Conservation (phyloP, 1,140 invertebrate species). For the Reticulitermes speratus region DNA sequence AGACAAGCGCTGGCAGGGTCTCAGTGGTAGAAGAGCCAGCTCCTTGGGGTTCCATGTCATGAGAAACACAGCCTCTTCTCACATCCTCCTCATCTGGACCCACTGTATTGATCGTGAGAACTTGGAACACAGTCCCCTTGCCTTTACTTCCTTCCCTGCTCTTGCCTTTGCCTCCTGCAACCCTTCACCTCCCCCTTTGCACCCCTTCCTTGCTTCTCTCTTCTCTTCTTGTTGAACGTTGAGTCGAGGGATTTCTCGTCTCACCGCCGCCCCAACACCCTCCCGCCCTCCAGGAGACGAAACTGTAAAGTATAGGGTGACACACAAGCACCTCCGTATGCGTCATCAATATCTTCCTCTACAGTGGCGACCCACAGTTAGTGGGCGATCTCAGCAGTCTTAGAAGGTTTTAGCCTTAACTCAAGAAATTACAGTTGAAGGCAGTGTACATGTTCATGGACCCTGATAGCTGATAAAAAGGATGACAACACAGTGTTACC, state of each 20-base stretch:
- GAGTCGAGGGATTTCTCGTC: conserved; percentile 1
- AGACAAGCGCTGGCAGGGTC: neutral
- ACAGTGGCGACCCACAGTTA: neutral
- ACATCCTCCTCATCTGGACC: neutral
- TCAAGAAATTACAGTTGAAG: no score
- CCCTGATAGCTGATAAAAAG: no score
- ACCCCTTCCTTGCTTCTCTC: neutral
- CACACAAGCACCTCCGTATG: neutral
- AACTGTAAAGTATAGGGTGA: conserved; percentile 3
- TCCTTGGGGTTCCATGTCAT: neutral
- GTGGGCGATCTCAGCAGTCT: no score
- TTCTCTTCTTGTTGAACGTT: conserved; percentile 8
- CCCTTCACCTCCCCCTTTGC: neutral
- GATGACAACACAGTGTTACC: no score
- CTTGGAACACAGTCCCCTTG: neutral
- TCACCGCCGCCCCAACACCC: conserved; percentile 2
- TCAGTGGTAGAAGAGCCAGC: neutral
- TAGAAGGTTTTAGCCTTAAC: no score
- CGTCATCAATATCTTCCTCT: neutral
- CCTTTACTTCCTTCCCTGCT: neutral
- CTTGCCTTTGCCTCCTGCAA: neutral
- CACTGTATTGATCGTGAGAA: conserved; percentile 11
- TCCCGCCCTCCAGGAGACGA: conserved; percentile 7
- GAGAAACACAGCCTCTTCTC: conserved; percentile 18
- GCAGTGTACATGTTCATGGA: no score